Percentiles rank a stretch among this genome's conserved stretches.
Evolutionary conservation across 37 sponge, comb jelly and placozoan species (phyloP).

Genomic region (Halisarca cf. caerulea): DNA sequence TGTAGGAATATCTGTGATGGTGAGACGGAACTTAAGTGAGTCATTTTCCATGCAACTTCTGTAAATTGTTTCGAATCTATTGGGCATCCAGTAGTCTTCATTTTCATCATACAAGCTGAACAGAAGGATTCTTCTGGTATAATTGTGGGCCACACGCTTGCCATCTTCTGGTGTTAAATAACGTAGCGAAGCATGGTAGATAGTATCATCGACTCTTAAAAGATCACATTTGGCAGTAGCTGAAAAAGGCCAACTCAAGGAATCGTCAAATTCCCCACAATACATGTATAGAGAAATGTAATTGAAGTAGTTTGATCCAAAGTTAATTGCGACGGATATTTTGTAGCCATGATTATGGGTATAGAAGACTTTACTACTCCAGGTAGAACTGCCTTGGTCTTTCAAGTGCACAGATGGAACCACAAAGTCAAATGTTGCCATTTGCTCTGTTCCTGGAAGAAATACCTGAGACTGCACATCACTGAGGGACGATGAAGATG

Average conservation of each 20-base stretch:
- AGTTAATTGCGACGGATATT: neutral
- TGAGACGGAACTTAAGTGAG: neutral
- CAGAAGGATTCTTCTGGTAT: neutral
- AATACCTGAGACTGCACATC: neutral
- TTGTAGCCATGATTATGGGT: neutral
- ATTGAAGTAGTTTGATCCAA: conserved; percentile 15
- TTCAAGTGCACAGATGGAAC: neutral
- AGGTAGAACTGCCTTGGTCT: neutral
- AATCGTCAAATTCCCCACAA: neutral
- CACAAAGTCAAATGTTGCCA: conserved; percentile 5
- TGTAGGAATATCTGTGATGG: neutral
- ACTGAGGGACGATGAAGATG: neutral
- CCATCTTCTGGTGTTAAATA: conserved; percentile 1
- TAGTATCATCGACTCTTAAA: neutral
- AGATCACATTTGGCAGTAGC: conserved; percentile 2
- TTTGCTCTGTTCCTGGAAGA: neutral
- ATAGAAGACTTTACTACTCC: neutral
- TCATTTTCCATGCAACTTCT: neutral
- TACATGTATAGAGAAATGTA: neutral
- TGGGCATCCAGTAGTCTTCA: conserved; percentile 9
- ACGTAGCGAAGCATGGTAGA: neutral
- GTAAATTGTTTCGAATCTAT: neutral
- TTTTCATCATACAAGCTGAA: conserved; percentile 2
- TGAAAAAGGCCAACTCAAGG: conserved; percentile 1
- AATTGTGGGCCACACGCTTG: neutral